Evolutionary conservation across 2,888 invertebrate genomes (phyloP).

Genomic region (Steromphala cineraria): DNA sequence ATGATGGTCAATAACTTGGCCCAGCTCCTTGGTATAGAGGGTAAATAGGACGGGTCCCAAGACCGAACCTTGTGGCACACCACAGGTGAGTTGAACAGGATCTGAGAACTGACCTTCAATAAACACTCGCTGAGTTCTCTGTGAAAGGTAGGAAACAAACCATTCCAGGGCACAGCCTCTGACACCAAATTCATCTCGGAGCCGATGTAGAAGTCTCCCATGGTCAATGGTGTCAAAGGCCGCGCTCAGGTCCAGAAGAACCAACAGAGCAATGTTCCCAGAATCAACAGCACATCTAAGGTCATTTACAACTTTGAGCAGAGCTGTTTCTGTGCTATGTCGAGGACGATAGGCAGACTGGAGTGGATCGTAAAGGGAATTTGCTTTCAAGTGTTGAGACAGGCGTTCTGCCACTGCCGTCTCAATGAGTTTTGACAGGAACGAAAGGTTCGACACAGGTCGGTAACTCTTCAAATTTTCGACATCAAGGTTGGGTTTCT

Average conservation of each 20-base stretch:
- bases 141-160: neutral
- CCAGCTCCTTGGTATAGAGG: neutral
- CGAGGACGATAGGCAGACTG: neutral
- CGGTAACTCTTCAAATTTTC: neutral
- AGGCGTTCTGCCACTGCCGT: neutral
- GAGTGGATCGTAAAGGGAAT: neutral
- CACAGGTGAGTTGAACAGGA: neutral
- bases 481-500: neutral
- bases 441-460: neutral
- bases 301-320: neutral
- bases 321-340: neutral
- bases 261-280: neutral
- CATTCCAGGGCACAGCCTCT: neutral
- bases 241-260: neutral
- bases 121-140: neutral
- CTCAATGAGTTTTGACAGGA: neutral
- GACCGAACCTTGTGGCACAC: neutral
- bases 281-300: neutral
- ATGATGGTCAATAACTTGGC: neutral
- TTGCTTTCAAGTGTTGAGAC: neutral
- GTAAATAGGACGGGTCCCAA: neutral
- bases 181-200: neutral
- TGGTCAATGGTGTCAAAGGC: neutral
- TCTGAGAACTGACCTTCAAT: neutral
- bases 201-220: neutral